Evolutionary conservation across 2,113 vertebrate genomes (phyloP), one percentile per base, ranked within the genome.

Genomic region (Grus americana): DNA sequence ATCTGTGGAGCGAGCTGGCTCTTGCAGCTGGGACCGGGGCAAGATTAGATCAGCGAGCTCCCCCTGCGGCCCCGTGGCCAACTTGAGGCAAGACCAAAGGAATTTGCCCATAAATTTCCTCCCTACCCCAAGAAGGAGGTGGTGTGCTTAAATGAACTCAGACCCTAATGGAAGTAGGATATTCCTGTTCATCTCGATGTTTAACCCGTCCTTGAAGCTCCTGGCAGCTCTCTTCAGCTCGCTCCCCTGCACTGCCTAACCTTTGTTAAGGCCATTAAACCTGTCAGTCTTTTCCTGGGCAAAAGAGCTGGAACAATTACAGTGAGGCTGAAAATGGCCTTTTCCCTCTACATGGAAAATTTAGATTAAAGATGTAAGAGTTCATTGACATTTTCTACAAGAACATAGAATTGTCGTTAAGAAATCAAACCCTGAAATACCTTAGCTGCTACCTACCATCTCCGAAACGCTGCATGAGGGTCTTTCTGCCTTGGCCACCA

Each of bases 31-130:
- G 6, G 52, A 92, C 2, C 7, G 32, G 19, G 62, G 52, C 0
- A 0, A 93, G 94, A 96, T 95, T 72, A 95, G 26, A 95, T 93
- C 93, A 88, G 62, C 0, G 1, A 90, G n/a, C 62, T 92, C 66
- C 32, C 57, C n/a, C 49, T 2, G 0, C 2, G 2, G 88, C 68
- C 91, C 88, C 1, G 1, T 66, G 46, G 91, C 86, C 82, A 57
- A 59, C 79, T 72, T 3, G 0, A 93, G 66, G 62, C 79, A 95
- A 66, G 22, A n/a, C 66, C 4, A 9, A 83, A 93, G 52, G 79
- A 94, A 95, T 92, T 66, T 75, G 55, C 50, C 55, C 76, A 23
- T 86, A 95, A 86, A 93, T 89, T 86, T 93, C 73, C 87, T 95
- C 61, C 61, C 47, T 61, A 42, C 11, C 38, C 59, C 76, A 67